These are phyloP conservation scores for Hexactinellida sp. DNA, from an alignment of 37 sponge, comb jelly and placozoan genomes.

Conservation along the genomic window DNA sequence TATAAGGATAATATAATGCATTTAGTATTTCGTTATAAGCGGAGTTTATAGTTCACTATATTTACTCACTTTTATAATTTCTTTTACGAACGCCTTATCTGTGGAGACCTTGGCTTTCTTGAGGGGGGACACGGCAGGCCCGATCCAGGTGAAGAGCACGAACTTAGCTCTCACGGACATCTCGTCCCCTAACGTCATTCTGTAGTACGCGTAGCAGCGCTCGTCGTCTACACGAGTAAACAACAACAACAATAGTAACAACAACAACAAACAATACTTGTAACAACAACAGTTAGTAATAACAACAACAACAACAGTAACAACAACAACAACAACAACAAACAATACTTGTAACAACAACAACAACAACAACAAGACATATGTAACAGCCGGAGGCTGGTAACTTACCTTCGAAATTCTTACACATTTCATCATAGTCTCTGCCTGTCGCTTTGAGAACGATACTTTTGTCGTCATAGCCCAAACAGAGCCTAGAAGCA, in stretches of 20 bases:
- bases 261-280: no score
- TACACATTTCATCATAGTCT: background rate
- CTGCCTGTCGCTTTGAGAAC: background rate
- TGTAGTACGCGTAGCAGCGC: constrained; percentile 44
- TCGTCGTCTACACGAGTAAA: constrained; percentile 37
- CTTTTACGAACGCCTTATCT: constrained; percentile 89
- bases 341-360: no score
- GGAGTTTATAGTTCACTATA: background rate
- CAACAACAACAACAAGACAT: no score
- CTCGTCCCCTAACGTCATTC: constrained; percentile 81
- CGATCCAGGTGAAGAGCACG: constrained; percentile 90
- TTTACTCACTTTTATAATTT: constrained; percentile 39
- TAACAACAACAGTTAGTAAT: no score
- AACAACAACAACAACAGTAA: no score
- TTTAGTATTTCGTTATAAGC: background rate
- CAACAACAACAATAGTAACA: no score
- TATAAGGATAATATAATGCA: background rate
- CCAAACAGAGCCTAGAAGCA: constrained; percentile 25
- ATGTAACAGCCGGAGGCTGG: no score
- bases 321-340: no score
- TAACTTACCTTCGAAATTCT: background rate
- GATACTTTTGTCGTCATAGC: constrained; percentile 33
- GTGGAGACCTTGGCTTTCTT: constrained; percentile 90
- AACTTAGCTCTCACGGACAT: constrained; percentile 86
- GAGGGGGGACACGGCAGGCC: constrained; percentile 46